Evolutionary conservation across 2,888 invertebrate genomes (phyloP), one percentile per base, ranked within the genome.

Genomic region (Apotomis betuletana): DNA sequence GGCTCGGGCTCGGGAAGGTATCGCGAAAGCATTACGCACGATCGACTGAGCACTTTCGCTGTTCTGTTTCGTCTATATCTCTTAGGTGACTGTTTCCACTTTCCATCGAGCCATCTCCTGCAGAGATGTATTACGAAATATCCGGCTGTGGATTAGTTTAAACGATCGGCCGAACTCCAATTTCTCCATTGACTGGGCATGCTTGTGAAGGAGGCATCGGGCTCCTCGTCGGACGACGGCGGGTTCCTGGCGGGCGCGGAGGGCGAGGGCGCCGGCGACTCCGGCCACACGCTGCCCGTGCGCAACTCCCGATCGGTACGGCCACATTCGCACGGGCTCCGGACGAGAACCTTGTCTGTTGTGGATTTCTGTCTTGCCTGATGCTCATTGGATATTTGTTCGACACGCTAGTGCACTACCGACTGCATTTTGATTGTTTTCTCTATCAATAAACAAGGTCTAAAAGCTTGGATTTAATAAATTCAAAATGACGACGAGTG

Each of bases 151-250:
- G 55, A 38, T 54, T 15, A 44, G 4, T 36, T 27, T 57, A 36
- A 58, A 46, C 41, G 38, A 72, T 67, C 67, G 58, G 52, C 58
- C 67, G 72, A 63, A 58, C 63, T 67, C 67, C 67, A 68, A 71
- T 62, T 38, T 57, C 13, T 62, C 41, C 61, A 57, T 15, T 70
- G 74, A 87, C 84, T 83, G 85, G 87, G 84, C 85, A 85, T 89
- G 86, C 84, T 86, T 87, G 83, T 85, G 80, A 90, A 93, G 93
- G 93, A 93, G 76, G 88, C 89, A 75, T 94, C 93, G 84, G 92
- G 92, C 83, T 93, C 93, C 75, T 94, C 94, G 82, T 93, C 93
- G 83, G 93, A 93, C 87, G 93, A 93, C 79, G 94, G 93, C 84
- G 94, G 93, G 75, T 92, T 93, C 87, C 90, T 89, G 88, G 90